Conservation (phyloP, 2,113 vertebrate species). For the Vimba vimba region DNA sequence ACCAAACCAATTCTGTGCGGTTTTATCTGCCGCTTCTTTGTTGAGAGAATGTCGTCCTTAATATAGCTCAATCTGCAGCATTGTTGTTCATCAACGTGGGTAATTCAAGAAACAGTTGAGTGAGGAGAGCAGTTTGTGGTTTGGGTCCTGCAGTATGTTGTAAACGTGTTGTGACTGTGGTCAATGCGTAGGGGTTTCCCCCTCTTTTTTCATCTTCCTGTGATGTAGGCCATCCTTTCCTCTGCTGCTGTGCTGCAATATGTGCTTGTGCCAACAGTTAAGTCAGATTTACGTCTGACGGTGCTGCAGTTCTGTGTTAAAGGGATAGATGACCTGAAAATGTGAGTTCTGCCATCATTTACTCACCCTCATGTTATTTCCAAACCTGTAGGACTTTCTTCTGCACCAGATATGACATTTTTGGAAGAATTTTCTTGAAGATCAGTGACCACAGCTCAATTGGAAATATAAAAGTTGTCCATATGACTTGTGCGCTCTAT, state of each 20-base stretch:
- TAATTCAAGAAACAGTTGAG: background rate
- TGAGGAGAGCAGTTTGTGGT: constrained; percentile 1
- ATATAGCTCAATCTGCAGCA: background rate
- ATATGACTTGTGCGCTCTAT: background rate
- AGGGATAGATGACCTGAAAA: background rate
- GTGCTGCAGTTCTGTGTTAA: constrained; percentile 25
- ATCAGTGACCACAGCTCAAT: background rate
- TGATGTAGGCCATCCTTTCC: constrained; percentile 10
- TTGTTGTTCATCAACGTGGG: background rate
- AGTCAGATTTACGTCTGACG: constrained; percentile 7
- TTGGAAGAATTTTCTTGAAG: background rate
- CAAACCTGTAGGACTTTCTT: background rate
- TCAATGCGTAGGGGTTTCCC: constrained; percentile 15
- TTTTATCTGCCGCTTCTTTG: background rate
- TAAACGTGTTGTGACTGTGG: background rate
- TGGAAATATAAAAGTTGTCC: background rate
- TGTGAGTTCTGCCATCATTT: background rate
- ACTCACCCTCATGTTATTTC: background rate
- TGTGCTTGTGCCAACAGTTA: constrained; percentile 11
- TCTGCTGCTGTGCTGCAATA: constrained; percentile 17
- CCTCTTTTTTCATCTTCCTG: background rate
- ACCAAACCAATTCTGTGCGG: background rate
- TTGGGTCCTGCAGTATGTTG: background rate
- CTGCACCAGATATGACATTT: background rate
- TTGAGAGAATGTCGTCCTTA: background rate